phyloP scores from a whole-genome alignment of 2,797 vertebrate genomes.

The Myiotriccus ornatus region DNA sequence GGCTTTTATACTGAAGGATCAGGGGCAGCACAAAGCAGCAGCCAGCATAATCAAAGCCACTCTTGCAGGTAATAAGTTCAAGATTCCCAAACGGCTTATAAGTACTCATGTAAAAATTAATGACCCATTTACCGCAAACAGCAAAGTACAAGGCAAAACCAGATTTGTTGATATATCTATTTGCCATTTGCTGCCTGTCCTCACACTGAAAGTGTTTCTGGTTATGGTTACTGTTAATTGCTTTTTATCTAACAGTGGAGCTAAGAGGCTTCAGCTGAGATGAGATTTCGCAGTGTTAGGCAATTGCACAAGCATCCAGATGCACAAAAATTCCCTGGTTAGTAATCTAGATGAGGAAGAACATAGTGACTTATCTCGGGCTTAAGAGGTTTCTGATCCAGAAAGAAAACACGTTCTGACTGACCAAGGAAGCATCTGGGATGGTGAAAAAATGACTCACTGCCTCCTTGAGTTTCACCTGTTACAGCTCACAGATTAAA shows the following conservation, averaged over 20 bases:
- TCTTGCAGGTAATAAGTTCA: background rate
- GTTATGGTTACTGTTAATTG: constrained; percentile 62
- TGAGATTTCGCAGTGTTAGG: background rate
- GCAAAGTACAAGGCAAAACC: constrained; percentile 3
- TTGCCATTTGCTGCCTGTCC: constrained; percentile 32
- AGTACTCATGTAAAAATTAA: constrained; percentile 52
- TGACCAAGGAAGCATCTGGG: background rate
- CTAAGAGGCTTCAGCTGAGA: constrained; percentile 32
- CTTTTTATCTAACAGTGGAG: constrained; percentile 31
- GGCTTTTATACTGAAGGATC: background rate
- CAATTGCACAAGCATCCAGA: constrained; percentile 43
- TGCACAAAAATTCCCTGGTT: constrained; percentile 40
- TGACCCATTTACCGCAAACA: constrained; percentile 32
- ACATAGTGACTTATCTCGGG: background rate
- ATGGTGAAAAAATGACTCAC: constrained; percentile 22
- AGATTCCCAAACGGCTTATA: constrained; percentile 32
- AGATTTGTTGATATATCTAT: constrained; percentile 51
- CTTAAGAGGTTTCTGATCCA: background rate
- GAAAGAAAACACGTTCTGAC: background rate
- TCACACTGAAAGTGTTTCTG: constrained; percentile 38
- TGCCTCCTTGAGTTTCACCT: constrained; percentile 21
- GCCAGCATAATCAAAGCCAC: background rate
- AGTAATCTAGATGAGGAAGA: background rate
- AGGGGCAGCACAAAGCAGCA: background rate
- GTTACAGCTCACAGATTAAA: constrained; percentile 13